Evolutionary conservation across 2,113 vertebrate genomes (phyloP).

Genomic region (Tragelaphus imberbis): DNA sequence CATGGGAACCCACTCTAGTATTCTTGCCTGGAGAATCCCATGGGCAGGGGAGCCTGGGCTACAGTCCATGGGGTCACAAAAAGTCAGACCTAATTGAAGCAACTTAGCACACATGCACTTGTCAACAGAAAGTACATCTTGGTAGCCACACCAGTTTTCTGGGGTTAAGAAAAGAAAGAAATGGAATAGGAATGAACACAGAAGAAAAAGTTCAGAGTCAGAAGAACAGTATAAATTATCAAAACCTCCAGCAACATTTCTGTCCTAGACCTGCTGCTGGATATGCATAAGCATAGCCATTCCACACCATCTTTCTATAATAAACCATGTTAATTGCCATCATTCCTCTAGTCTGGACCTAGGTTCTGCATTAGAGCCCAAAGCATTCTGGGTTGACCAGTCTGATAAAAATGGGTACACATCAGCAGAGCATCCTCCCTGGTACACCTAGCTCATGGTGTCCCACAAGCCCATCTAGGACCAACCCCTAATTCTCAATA

Average conservation of each 20-base stretch:
- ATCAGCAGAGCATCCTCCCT: not conserved
- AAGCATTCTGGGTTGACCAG: not conserved
- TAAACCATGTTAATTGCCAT: not conserved
- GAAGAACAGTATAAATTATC: not conserved
- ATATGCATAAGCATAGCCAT: not conserved
- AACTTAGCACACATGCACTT: not conserved
- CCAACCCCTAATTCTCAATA: not conserved
- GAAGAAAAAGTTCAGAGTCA: not conserved
- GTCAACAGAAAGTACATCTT: not conserved
- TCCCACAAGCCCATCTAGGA: not conserved
- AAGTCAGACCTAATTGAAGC: not conserved
- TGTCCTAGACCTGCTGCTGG: not conserved
- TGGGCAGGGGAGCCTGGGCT: not conserved
- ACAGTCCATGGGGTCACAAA: not conserved
- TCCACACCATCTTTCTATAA: not conserved
- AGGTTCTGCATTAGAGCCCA: not conserved
- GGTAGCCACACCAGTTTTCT: not conserved
- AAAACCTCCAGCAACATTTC: not conserved
- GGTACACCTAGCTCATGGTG: not conserved
- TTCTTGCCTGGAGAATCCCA: not conserved
- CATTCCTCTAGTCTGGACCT: not conserved
- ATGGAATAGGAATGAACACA: not conserved
- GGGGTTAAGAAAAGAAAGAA: not conserved
- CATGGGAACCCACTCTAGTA: not conserved
- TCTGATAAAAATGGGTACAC: not conserved